Evolutionary conservation across 2,113 vertebrate species (phyloP).

Genomic region (Xyliphius kryptos): DNA sequence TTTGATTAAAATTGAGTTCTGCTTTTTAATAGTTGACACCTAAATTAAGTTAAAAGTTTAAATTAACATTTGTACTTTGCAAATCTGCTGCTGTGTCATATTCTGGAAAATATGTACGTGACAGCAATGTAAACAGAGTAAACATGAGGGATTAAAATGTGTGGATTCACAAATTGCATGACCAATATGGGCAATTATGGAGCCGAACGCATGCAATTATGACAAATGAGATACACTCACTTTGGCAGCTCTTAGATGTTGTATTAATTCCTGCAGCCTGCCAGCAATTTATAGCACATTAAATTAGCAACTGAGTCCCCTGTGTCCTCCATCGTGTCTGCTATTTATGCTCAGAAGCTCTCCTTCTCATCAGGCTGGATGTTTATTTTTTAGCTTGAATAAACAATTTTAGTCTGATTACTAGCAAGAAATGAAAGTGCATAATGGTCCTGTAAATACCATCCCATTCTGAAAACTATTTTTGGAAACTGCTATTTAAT

Average conservation of each 20-base stretch:
- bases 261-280: conserved; percentile 37
- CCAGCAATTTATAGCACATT: conserved; percentile 34
- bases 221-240: conserved; percentile 39
- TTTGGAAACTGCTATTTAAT: too few species aligned
- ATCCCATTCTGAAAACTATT: too few species aligned
- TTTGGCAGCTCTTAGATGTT: conserved; percentile 36
- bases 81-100: too few species aligned
- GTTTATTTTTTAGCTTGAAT: not conserved
- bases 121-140: conserved; percentile 27
- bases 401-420: too few species aligned
- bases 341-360: too few species aligned
- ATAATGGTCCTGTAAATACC: too few species aligned
- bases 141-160: conserved; percentile 38
- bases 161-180: conserved; percentile 42
- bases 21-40: too few species aligned
- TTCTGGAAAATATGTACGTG: too few species aligned
- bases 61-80: too few species aligned
- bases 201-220: conserved; percentile 39
- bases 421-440: too few species aligned
- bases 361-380: not conserved
- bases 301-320: conserved; percentile 38
- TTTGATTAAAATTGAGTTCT: too few species aligned
- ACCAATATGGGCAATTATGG: conserved; percentile 41
- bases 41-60: too few species aligned
- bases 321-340: conserved; percentile 14